Evolutionary conservation across 2,888 invertebrate species (phyloP), one percentile per base, ranked within the genome.

Genomic region (Brenthis hecate): DNA sequence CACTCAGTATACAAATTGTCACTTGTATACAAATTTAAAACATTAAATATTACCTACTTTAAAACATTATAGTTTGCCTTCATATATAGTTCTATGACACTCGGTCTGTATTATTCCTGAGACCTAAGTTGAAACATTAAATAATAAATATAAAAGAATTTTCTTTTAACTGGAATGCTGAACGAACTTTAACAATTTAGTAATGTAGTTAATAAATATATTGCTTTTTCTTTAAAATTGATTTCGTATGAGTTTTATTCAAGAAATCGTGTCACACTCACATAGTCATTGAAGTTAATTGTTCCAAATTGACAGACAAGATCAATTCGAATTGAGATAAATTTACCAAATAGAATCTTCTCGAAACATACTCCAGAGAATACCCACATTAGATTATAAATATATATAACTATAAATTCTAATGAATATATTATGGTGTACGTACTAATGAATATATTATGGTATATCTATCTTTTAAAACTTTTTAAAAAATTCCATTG

Each of bases 281-380:
- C 57, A 47, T 50, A 8, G 19, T 61, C 28, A 60, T 60, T 54
- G 57, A 47, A 69, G 65, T 65, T 69, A 71, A 71, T 71, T 71
- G 71, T 66, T 51, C 68, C 60, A 61, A 66, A 66, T 68, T 71
- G 68, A 63, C 54, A 43, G 54, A 56, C 57, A 58, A 54, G 53
- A 65, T 54, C n/a, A 47, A 54, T 32, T 67, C 32, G 50, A 60
- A 66, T 48, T 23, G 66, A 54, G 6, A 48, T 48, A 53, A 28
- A 66, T 51, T 58, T 53, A 53, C 19, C 28, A 23, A 47, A 47
- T 23, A 55, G 66, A 56, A 62, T 54, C n/a, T 56, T 67, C 61
- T 43, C 32, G 61, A 62, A 67, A 36, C 43, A 47, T 48, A 13
- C 28, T 60, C 28, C 16, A 32, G 50, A 32, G 6, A 13, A 50